Evolutionary conservation across 2,888 invertebrate species (phyloP), one percentile per base, ranked within the genome.

Genomic region (Pedicia rivosa): DNA sequence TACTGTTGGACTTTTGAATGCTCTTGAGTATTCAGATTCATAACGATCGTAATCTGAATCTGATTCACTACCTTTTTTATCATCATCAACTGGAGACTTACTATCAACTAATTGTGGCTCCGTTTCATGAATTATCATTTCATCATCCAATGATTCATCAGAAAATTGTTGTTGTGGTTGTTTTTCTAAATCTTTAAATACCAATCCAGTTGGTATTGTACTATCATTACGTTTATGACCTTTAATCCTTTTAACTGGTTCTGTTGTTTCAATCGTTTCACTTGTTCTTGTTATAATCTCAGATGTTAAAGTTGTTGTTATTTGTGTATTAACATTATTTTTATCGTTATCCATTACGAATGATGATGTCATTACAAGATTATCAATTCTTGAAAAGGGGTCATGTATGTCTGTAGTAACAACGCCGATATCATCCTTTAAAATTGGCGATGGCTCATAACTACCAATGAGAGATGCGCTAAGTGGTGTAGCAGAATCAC

Each of bases 201-300:
- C 43, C 5, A 40, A 27, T 17, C 39, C 40, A 15, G 41, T 36
- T 3, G 35, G 25, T 36, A 59, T 57, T 5, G 66, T 64, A 44
- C 72, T 72, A 42, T 71, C 72, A 38, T 57, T 62, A 13, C 71
- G 60, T 40, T 69, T 62, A 42, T 72, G 72, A 3, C 70, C 68
- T 44, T 65, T 62, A 42, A 54, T 56, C 16, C 63, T 50, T 29
- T 48, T 50, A 16, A 38, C n/a, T 2, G 45, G 43, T 10, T 19
- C 13, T 32, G 29, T 22, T 2, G 35, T 5, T 39, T 59, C 59
- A 2, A 48, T 45, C 26, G 35, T 17, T 16, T 54, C 52, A 9
- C 49, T 48, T 20, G 46, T 20, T 34, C 43, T 40, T 19, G 31
- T 47, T 3, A 46, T 45, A 35, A 47, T 42, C 1, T 50, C 47